A percentile compares a stretch with the other conserved stretches of the same genome.
These are phyloP conservation scores for Pituophis catenifer DNA, from an alignment of 2,113 vertebrate species.

Conservation along the genomic window DNA sequence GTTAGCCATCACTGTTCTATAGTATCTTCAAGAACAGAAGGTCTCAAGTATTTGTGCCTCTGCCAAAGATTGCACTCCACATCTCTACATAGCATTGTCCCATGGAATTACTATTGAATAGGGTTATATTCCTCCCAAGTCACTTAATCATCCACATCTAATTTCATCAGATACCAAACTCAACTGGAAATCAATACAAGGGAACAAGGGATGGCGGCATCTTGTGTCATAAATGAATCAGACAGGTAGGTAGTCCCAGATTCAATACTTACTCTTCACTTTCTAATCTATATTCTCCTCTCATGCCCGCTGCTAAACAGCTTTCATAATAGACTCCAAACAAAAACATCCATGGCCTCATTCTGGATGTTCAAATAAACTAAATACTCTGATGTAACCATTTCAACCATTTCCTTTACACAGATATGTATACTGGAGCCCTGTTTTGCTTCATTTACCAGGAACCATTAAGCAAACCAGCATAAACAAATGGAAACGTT, in stretches of 20 bases:
- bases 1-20: neutral
- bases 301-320: neutral
- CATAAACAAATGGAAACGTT: constrained; percentile 2
- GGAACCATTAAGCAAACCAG: neutral
- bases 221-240: neutral
- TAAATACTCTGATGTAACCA: neutral
- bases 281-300: neutral
- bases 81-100: neutral
- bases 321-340: neutral
- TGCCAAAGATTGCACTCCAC: neutral
- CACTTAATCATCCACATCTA: neutral
- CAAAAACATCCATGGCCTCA: neutral
- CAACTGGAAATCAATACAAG: neutral
- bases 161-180: neutral
- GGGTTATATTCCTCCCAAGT: neutral
- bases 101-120: neutral
- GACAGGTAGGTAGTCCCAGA: neutral
- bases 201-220: neutral
- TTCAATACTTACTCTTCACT: neutral
- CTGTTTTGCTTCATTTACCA: neutral
- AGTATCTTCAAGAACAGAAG: too few species aligned
- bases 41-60: neutral
- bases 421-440: neutral
- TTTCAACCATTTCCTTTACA: neutral
- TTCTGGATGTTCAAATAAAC: neutral